A percentile compares a stretch with the other conserved stretches of the same genome.
These are phyloP conservation scores for Hylyphantes graminicola DNA, from an alignment of 1,140 invertebrate species.

Conservation along the genomic window DNA sequence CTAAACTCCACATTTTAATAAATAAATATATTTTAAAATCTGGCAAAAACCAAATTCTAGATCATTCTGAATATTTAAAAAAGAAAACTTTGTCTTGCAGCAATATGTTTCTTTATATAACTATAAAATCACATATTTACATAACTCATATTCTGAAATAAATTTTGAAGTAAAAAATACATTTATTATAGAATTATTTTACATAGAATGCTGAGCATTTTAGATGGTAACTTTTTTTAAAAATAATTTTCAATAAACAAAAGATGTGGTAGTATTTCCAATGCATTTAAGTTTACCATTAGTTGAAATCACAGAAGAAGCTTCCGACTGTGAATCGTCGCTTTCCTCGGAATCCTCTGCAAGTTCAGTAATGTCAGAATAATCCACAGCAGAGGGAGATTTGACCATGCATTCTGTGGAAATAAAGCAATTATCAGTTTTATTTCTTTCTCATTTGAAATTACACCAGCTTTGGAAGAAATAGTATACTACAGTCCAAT, in stretches of 20 bases:
- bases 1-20: neutral
- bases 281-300: neutral
- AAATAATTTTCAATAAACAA: too few relatives aligned
- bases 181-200: too few relatives aligned
- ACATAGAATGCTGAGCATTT: too few relatives aligned
- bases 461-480: too few relatives aligned
- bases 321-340: neutral
- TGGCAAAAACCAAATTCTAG: neutral
- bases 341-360: conserved; percentile 76
- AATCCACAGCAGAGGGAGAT: conserved; percentile 86
- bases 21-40: neutral
- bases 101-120: neutral
- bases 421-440: too few relatives aligned
- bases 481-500: too few relatives aligned
- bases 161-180: too few relatives aligned
- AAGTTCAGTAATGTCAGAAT: conserved; percentile 91
- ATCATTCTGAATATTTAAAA: neutral
- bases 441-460: neutral
- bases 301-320: neutral
- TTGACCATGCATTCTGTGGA: conserved; percentile 69
- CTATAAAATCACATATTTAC: too few relatives aligned
- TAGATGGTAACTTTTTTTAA: too few relatives aligned
- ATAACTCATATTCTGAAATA: too few relatives aligned
- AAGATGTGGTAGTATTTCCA: too few relatives aligned
- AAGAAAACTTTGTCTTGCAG: neutral